phyloP scores from a whole-genome alignment of 2,888 invertebrate species.

The Amphipyra tragopoginis region DNA sequence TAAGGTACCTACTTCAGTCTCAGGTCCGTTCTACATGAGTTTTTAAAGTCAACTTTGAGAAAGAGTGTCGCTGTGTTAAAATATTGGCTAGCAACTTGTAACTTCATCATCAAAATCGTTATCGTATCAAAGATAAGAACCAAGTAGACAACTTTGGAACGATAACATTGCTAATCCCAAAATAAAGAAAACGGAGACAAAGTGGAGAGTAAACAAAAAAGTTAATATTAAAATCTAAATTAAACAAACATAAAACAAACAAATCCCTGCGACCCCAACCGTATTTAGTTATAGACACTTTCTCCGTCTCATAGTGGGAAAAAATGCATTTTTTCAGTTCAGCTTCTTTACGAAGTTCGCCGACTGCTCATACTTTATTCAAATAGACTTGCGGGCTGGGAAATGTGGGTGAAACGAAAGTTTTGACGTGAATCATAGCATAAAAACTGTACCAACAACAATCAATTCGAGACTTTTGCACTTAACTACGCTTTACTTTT shows the following conservation, averaged over 20 bases:
- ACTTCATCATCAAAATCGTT: background rate
- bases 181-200: conserved; percentile 4
- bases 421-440: conserved; percentile 61
- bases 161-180: background rate
- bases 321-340: conserved; percentile 60
- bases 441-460: conserved; percentile 61
- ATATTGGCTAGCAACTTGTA: background rate
- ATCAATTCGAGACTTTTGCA: conserved; percentile 62
- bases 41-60: too few relatives aligned
- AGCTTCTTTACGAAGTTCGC: conserved; percentile 58
- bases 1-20: too few relatives aligned
- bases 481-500: conserved; percentile 54
- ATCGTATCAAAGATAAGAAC: background rate
- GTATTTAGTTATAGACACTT: conserved; percentile 56
- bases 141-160: background rate
- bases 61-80: too few relatives aligned
- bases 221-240: conserved; percentile 16
- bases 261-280: conserved; percentile 26
- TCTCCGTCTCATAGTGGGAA: conserved; percentile 48
- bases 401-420: conserved; percentile 63
- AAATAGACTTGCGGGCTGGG: conserved; percentile 62
- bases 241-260: conserved; percentile 36
- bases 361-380: conserved; percentile 69
- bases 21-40: too few relatives aligned
- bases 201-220: conserved; percentile 7